These are phyloP conservation scores for Chaetops frenatus DNA, from an alignment of 2,113 vertebrate species.

Conservation along the genomic window DNA sequence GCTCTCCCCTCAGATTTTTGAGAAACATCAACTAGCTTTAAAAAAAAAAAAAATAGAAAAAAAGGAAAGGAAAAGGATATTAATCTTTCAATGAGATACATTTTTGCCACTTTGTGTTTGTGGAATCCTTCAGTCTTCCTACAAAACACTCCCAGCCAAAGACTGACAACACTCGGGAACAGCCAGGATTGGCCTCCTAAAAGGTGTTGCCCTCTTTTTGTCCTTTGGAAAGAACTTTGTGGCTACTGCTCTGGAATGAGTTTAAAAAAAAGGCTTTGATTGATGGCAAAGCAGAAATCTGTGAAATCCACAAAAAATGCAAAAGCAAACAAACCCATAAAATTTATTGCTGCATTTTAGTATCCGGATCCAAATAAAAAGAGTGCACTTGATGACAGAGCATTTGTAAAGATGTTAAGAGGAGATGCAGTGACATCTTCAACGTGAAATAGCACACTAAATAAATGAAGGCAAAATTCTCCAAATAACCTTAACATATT, in stretches of 20 bases:
- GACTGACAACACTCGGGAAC: neutral
- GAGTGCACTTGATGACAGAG: neutral
- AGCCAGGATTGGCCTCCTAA: neutral
- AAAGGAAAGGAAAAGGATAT: neutral
- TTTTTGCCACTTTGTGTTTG: neutral
- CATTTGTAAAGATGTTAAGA: neutral
- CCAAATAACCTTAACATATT: neutral
- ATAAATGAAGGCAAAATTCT: neutral
- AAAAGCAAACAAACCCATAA: neutral
- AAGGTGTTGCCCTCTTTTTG: neutral
- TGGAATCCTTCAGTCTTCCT: neutral
- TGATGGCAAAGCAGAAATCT: neutral
- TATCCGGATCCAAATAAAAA: neutral
- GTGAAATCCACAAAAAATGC: neutral
- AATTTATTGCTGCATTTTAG: neutral
- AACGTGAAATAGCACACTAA: neutral
- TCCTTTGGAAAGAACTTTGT: neutral
- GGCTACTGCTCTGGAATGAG: neutral
- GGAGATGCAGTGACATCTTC: neutral
- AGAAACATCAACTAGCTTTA: neutral
- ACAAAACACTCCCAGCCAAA: neutral
- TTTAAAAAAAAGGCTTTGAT: fast-evolving
- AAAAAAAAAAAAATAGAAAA: neutral
- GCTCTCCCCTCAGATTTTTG: neutral
- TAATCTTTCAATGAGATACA: neutral